Base-by-base conservation (phyloP, 2,113 vertebrate genomes). In the Alligator sinensis region DNA sequence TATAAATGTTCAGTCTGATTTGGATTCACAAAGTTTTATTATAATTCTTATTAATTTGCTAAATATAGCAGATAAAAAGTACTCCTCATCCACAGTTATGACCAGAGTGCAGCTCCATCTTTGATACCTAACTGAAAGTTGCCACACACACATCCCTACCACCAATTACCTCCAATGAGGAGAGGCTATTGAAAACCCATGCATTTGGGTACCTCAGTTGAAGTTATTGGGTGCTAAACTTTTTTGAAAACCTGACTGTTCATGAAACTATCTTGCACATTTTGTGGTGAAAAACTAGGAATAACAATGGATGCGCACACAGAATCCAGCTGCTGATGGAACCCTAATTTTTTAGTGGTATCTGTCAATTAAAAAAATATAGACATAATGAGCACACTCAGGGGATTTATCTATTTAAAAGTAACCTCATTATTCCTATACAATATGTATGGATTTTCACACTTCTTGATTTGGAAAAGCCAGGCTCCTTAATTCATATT, bases 361-460 rank as follows among this genome's bases (percentile, higher is more conserved):
- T 5, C 34, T 13, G 34, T 19, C 21, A 12, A 6, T 24, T 38
- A 22, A 11, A 72, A 72, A 24, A 47, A 24, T 21, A 72, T 12
- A 72, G 70, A 72, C 21, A 14, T 38, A 22, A 21, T 24, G 2
- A 76, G 34, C 9, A n/a, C 18, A 54, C 21, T 6, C 4, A 3
- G 9, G 66, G 14, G 61, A 57, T 55, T 0, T 5, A 14, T 2
- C 0, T 0, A 22, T 77, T 91, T 81, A 58, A 80, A 82, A 4
- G 16, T 59, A 10, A 22, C 54, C 21, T 9, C 30, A 19, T 21
- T 60, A 9, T 14, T 0, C 7, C 55, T 34, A 14, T 38, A 11
- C 4, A 11, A 8, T 24, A 9, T 11, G 28, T 38, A 6, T 55
- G 82, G 9, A 15, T 21, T 34, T n/a, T n/a, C 55, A 19, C 6